These are phyloP conservation scores for Isoperla grammatica DNA, from an alignment of 2,888 invertebrate genomes.

Conservation along the genomic window DNA sequence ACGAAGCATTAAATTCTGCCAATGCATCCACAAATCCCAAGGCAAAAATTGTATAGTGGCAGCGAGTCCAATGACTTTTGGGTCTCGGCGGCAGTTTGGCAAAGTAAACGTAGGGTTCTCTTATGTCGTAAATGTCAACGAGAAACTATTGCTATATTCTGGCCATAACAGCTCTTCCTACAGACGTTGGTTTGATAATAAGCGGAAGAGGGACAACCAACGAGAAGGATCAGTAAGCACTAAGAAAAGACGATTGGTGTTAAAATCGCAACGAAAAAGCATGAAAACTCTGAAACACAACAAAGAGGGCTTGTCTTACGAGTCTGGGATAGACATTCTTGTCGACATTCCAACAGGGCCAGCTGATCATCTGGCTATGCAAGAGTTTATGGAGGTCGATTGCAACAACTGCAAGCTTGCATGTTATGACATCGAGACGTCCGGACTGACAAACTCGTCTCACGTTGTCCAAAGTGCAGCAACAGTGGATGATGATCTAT, in stretches of 20 bases:
- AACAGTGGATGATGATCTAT: not conserved
- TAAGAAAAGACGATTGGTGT: not conserved
- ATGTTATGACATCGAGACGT: not conserved
- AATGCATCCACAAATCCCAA: too few relatives aligned
- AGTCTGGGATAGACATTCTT: not conserved
- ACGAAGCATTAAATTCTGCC: too few relatives aligned
- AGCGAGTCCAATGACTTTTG: too few relatives aligned
- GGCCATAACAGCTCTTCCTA: not conserved
- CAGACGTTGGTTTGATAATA: not conserved
- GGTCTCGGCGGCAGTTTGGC: too few relatives aligned
- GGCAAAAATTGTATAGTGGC: too few relatives aligned
- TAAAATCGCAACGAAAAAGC: not conserved
- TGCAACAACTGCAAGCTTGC: not conserved
- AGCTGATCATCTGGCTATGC: not conserved
- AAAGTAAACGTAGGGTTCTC: too few relatives aligned
- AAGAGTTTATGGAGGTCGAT: too few relatives aligned
- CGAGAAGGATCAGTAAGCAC: not conserved
- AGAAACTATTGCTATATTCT: not conserved
- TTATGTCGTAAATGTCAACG: not conserved
- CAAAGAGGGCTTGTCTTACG: not conserved
- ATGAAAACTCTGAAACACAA: not conserved
- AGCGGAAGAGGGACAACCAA: not conserved
- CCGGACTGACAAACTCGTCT: not conserved
- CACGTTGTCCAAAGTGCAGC: conserved; percentile 4
- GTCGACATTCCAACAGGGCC: not conserved